Base-by-base conservation (phyloP, 2,113 vertebrate genomes). In the Notarius quadriscutis region DNA sequence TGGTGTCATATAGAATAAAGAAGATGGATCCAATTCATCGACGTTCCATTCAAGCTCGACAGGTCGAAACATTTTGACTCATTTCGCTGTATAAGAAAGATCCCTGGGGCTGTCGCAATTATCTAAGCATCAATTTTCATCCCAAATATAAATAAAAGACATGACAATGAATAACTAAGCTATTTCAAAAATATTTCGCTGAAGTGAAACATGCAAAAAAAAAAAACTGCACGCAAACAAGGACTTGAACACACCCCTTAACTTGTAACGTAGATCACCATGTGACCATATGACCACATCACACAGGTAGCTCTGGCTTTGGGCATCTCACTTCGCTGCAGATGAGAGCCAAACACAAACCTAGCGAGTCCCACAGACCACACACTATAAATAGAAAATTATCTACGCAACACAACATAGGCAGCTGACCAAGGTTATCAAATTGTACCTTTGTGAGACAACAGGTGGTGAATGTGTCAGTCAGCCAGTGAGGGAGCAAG, bases 361-460 rank as follows among this genome's bases (percentile, higher is more conserved):
- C 81, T 63, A 86, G 51, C 86, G 25, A 84, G 79, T 81, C 67
- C 18, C 51, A 71, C 83, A 55, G 58, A 81, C 50, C 41, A 62
- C 60, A 60, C n/a, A n/a, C 87, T 90, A 91, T 87, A 87, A 91
- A 90, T 91, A 92, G 78, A 85, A 58, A 81, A 88, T 92, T 92
- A 91, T 88, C 88, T 91, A 85, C 89, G 80, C 86, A 86, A 63
- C 86, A 87, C 88, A 87, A 82, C 86, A 87, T 82, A 88, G 86
- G 86, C 89, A 89, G 90, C 89, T 89, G 88, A 88, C 87, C 84
- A n/a, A 79, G 84, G 87, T 88, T 88, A 90, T 89, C 85, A 78
- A 60, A 88, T 67, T 27, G 75, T 88, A 92, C 81, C 88, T 89
- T 83, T 88, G 84, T 74, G 85, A 87, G 85, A 83, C 86, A 89